Base-by-base conservation (phyloP, 2,888 invertebrate genomes). In the Leucania comma region DNA sequence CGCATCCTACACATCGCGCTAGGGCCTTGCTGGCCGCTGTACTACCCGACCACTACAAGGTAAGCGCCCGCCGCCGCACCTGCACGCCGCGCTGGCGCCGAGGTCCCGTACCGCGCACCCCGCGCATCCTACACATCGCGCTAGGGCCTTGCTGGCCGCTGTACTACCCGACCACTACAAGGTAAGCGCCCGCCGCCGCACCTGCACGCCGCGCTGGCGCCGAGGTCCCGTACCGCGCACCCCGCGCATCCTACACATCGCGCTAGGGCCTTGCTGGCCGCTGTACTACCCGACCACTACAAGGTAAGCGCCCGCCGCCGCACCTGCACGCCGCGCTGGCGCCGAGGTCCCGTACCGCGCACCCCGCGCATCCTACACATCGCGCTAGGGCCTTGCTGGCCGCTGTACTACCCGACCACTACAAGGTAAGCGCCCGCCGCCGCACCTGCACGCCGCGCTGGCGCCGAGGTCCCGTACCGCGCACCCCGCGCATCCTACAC, bases 171-270 rank as follows among this genome's bases (percentile, higher is more conserved):
- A 75, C 29, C 79, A 75, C 50, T 75, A 75, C 8, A 75, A 75
- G 78, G n/a, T n/a, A n/a, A n/a, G 2, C 59, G 54, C 2, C 68
- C 38, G 3, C 76, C 83, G 82, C 51, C 75, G 68, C 64, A 68
- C 88, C 69, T 80, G 97, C 75, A 96, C 98, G 46, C 73, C 68
- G 59, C 73, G 62, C 77, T 59, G 53, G 53, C 78, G 32, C 78
- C 63, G 17, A 42, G 42, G 6, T 20, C 42, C 17, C 42, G 42
- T 17, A 42, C 42, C 17, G 42, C 42, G 5, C 42, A 42, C 48
- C 26, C 65, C 42, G 42, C 73, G 32, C 71, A 42, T 17, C 48
- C 66, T 51, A 3, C 76, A 0, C 73, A 70, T 58, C 82, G 97
- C 48, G 75, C 75, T 1, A 53, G 78, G 14, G 58, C 78, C 0